phyloP scores from a whole-genome alignment of 2,113 vertebrate genomes.

The Holacanthus passer region DNA sequence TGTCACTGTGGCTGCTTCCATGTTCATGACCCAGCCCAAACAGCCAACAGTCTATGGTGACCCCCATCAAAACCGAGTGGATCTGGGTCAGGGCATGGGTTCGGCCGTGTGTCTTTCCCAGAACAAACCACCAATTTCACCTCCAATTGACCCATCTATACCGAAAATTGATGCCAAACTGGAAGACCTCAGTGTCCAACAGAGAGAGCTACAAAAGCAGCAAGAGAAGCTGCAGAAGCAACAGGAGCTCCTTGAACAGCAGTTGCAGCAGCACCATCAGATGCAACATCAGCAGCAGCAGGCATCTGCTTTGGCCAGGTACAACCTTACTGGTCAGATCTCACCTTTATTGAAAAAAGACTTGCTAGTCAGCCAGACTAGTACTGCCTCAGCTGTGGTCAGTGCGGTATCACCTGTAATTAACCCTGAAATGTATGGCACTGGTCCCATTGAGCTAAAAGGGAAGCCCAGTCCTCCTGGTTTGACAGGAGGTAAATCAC shows the following conservation, averaged over 20 bases:
- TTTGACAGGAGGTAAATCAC: slow-evolving; percentile 84
- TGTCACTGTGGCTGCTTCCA: slow-evolving; percentile 93
- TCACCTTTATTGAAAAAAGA: slow-evolving; percentile 89
- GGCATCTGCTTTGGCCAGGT: slow-evolving; percentile 87
- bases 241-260: slow-evolving; percentile 85
- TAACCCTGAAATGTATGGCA: slow-evolving; percentile 85
- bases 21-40: slow-evolving; percentile 93
- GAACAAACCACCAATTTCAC: slow-evolving; percentile 83
- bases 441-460: slow-evolving; percentile 88
- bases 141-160: slow-evolving; percentile 81
- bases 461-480: slow-evolving; percentile 83
- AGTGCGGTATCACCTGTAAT: slow-evolving; percentile 79
- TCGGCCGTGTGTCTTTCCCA: slow-evolving; percentile 92
- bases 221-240: slow-evolving; percentile 86
- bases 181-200: slow-evolving; percentile 86
- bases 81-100: slow-evolving; percentile 93
- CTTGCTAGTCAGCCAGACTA: slow-evolving; percentile 88
- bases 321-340: slow-evolving; percentile 87
- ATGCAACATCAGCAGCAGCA: slow-evolving; percentile 85
- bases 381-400: slow-evolving; percentile 78
- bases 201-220: slow-evolving; percentile 83
- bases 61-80: slow-evolving; percentile 92
- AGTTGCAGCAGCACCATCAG: slow-evolving; percentile 85
- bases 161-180: slow-evolving; percentile 88
- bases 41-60: slow-evolving; percentile 93